Evolutionary conservation across 2,113 vertebrate genomes (phyloP), one percentile per base, ranked within the genome.

Genomic region (Cyphomyrus discorhynchus): DNA sequence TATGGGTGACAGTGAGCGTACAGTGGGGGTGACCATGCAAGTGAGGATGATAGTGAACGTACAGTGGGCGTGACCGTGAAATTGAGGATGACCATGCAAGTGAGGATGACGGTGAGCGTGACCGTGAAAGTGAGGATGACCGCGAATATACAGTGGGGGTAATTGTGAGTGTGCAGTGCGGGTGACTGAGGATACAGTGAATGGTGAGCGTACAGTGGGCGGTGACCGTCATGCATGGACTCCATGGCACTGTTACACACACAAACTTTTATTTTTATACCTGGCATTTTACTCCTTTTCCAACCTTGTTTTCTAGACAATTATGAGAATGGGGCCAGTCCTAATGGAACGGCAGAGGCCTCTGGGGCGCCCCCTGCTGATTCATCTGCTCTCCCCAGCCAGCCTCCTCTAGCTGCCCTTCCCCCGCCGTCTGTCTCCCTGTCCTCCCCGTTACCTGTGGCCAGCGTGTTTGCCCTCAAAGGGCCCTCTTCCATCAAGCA

Each of bases 401-500:
- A 77, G 1, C 13, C 53, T n/a, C 35, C 62, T 31, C 47, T 27
- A n/a, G 21, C 82, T 19, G 17, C 21, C 19, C 10, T 45, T 11
- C 24, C 21, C 13, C 15, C 10, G 50, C 91, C 39, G 21, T 42
- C 56, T 21, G 82, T 1, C 11, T 1, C 90, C 83, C n/a, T 21
- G 84, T 1, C 13, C 0, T 89, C 87, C 13, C 1, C 77, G 83
- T 92, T 31, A 84, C 91, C 17, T 91, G 90, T 3, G 87, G 90
- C 52, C 42, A 92, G 90, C 62, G 84, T 82, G 56, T 88, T 88
- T 2, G 88, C 91, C 86, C 89, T 92, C 87, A 87, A 90, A 0
- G 5, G 88, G 0, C 94, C 95, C 0, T 3, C 97, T 42, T 91
- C 93, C 17, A 93, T 99, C 90, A 99, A 99, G 93, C 94, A 94